Conservation (phyloP, 2,113 vertebrate genomes). For the Rhizomys pruinosus region DNA sequence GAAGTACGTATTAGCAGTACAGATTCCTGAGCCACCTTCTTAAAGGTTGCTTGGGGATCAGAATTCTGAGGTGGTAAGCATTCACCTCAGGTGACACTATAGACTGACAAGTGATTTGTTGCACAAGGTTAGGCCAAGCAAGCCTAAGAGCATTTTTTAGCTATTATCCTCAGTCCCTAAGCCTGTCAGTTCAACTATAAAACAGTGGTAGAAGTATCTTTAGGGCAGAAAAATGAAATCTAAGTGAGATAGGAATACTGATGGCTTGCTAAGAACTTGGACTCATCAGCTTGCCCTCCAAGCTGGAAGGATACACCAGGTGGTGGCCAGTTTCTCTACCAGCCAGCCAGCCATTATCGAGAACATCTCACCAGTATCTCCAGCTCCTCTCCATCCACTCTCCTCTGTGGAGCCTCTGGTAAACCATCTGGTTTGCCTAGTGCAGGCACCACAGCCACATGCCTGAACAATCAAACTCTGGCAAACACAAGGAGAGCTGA, state of each 20-base stretch:
- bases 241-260: not conserved
- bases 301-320: not conserved
- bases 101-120: not conserved
- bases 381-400: not conserved
- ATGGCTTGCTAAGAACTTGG: not conserved
- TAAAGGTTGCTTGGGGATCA: not conserved
- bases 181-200: not conserved
- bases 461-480: not conserved
- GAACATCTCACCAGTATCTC: not conserved
- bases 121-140: not conserved
- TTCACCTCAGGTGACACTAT: not conserved
- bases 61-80: not conserved
- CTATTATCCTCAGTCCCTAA: not conserved
- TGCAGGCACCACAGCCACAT: not conserved
- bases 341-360: not conserved
- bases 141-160: not conserved
- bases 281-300: not conserved
- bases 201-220: not conserved
- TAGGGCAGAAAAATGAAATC: not conserved
- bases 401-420: not conserved
- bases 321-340: not conserved
- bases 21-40: not conserved
- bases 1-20: not conserved
- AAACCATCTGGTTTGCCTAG: not conserved
- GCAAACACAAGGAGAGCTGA: not conserved